A percentile compares a stretch with the other conserved stretches of the same genome.
phyloP scores from a whole-genome alignment of 2,888 invertebrate species.

The Spicauda simplicius region DNA sequence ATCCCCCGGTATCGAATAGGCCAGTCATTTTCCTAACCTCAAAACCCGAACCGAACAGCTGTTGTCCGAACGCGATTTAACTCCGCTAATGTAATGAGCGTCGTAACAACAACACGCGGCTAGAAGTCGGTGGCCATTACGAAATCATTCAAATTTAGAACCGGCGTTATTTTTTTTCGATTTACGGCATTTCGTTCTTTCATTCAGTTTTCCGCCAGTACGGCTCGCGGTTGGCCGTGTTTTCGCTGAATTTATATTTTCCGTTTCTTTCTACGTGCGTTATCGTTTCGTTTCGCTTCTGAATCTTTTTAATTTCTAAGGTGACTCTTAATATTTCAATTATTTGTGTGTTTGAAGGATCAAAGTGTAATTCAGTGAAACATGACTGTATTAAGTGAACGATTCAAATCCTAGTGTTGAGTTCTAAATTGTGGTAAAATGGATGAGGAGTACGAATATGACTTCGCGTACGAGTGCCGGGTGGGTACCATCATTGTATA shows the following conservation, averaged over 20 bases:
- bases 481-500: conserved; percentile 74
- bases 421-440: conserved; percentile 57
- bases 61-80: conserved; percentile 54
- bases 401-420: conserved; percentile 58
- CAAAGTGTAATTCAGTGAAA: conserved; percentile 50
- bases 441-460: conserved; percentile 86
- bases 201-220: conserved; percentile 77
- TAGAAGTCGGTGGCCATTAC: conserved; percentile 67
- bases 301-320: not conserved
- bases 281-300: conserved; percentile 35
- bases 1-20: conserved; percentile 72
- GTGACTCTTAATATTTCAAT: conserved; percentile 48
- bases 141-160: conserved; percentile 80
- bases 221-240: conserved; percentile 57
- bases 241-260: conserved; percentile 45
- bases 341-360: conserved; percentile 18
- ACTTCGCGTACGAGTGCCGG: conserved; percentile 88
- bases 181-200: conserved; percentile 68
- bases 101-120: conserved; percentile 55
- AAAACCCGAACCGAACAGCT: conserved; percentile 71
- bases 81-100: conserved; percentile 52
- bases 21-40: conserved; percentile 79
- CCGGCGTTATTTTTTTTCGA: conserved; percentile 63
- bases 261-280: conserved; percentile 15
- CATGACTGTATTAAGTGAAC: conserved; percentile 61